Evolutionary conservation across 1,140 invertebrate genomes (phyloP).

Genomic region (Melanaphis sacchari): DNA sequence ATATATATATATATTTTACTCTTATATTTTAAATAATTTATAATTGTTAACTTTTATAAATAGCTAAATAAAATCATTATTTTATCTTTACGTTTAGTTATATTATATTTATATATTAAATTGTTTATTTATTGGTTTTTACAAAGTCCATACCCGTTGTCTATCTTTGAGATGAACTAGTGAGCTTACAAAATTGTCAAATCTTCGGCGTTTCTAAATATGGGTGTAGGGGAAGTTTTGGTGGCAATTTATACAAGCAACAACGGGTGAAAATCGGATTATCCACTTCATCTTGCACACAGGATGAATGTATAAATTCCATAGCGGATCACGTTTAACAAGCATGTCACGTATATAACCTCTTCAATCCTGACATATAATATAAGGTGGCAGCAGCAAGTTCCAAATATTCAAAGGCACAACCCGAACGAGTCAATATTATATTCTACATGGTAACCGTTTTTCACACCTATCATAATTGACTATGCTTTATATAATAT

Average conservation of each 20-base stretch:
- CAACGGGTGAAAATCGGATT: conserved; percentile 45
- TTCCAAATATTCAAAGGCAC: conserved; percentile 50
- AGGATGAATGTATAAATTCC: conserved; percentile 47
- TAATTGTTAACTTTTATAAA: neutral
- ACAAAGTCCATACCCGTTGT: neutral
- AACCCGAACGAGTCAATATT: neutral
- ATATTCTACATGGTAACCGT: neutral
- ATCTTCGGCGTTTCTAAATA: neutral
- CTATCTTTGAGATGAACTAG: neutral
- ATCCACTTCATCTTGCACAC: conserved; percentile 49
- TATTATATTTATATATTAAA: neutral
- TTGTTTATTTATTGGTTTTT: neutral
- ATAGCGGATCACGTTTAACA: conserved; percentile 41
- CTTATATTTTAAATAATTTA: neutral
- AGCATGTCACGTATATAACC: conserved; percentile 45
- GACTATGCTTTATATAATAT: neutral
- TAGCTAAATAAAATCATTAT: neutral
- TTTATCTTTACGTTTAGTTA: neutral
- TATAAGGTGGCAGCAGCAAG: conserved; percentile 18
- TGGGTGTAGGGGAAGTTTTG: neutral
- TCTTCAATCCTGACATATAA: conserved; percentile 53
- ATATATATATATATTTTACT: no score
- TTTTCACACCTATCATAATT: neutral
- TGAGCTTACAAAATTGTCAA: conserved; percentile 1
- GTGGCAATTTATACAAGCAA: conserved; percentile 6